Conservation (phyloP, 2,797 vertebrate species). For the Epinephelus awoara region DNA sequence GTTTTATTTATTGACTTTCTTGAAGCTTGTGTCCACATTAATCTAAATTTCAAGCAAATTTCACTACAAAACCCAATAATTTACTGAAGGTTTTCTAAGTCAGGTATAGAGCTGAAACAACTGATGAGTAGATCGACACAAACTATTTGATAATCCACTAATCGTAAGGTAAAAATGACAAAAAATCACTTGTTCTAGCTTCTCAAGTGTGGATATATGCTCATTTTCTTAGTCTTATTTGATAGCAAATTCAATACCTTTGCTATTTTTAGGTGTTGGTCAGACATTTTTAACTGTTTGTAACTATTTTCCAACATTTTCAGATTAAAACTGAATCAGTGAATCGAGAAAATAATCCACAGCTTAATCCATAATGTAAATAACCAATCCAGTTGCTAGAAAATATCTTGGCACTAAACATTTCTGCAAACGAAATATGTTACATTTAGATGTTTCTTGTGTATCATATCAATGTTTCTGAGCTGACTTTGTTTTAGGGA, state of each 20-base stretch:
- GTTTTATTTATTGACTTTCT: neutral
- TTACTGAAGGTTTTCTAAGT: neutral
- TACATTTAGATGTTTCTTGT: too few species aligned
- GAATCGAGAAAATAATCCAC: too few species aligned
- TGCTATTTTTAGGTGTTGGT: too few species aligned
- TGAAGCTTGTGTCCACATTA: neutral
- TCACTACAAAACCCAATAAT: neutral
- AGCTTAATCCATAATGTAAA: too few species aligned
- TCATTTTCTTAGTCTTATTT: neutral
- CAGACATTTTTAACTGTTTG: too few species aligned
- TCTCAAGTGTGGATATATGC: neutral
- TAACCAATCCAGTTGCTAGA: too few species aligned
- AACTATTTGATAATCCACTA: neutral
- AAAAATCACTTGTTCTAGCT: neutral
- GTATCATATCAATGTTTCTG: too few species aligned
- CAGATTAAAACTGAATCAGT: too few species aligned
- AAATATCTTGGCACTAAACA: too few species aligned
- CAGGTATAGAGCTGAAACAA: neutral
- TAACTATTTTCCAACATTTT: too few species aligned
- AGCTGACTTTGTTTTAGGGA: too few species aligned
- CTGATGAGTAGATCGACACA: neutral
- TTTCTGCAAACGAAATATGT: too few species aligned
- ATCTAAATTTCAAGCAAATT: neutral
- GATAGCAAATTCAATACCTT: neutral
- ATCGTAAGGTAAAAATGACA: neutral